Evolutionary conservation across 2,888 invertebrate genomes (phyloP).

Genomic region (Alviniconcha strummeri): DNA sequence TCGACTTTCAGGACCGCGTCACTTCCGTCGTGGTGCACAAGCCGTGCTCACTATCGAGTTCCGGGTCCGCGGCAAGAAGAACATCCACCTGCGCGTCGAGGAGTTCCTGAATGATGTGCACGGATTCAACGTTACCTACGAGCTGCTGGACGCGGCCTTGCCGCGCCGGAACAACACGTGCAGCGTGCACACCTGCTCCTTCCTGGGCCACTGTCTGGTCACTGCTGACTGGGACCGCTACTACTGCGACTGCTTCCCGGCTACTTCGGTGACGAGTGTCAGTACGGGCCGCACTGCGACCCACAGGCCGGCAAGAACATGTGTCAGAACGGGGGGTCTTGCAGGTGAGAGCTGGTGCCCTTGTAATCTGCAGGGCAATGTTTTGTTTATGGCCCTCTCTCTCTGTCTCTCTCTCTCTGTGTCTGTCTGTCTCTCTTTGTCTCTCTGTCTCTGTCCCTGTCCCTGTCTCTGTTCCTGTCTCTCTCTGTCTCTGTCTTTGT

Average conservation of each 20-base stretch:
- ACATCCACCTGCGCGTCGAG: conserved; percentile 86
- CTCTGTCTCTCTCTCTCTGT: too few relatives aligned
- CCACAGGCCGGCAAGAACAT: conserved; percentile 77
- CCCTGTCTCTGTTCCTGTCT: background rate
- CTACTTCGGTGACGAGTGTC: conserved; percentile 86
- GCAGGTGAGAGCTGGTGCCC: conserved; percentile 81
- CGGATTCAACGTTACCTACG: conserved; percentile 94
- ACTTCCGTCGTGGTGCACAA: conserved; percentile 74
- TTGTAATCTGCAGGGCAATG: background rate
- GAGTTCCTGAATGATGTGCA: conserved; percentile 88
- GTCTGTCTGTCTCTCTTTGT: too few relatives aligned
- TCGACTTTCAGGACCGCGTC: conserved; percentile 58
- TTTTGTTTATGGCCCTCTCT: too few relatives aligned
- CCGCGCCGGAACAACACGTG: conserved; percentile 75
- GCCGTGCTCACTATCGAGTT: conserved; percentile 87
- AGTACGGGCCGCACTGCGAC: conserved; percentile 86
- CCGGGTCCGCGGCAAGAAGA: conserved; percentile 76
- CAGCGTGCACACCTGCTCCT: conserved; percentile 87
- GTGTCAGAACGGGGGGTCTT: conserved; percentile 88
- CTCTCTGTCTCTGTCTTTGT: background rate
- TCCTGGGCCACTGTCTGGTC: conserved; percentile 88
- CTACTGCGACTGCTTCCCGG: conserved; percentile 87
- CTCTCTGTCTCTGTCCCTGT: too few relatives aligned
- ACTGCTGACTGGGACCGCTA: conserved; percentile 82
- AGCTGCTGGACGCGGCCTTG: conserved; percentile 78